Evolutionary conservation across 2,113 vertebrate genomes (phyloP), one percentile per base, ranked within the genome.

Genomic region (Perca fluviatilis): DNA sequence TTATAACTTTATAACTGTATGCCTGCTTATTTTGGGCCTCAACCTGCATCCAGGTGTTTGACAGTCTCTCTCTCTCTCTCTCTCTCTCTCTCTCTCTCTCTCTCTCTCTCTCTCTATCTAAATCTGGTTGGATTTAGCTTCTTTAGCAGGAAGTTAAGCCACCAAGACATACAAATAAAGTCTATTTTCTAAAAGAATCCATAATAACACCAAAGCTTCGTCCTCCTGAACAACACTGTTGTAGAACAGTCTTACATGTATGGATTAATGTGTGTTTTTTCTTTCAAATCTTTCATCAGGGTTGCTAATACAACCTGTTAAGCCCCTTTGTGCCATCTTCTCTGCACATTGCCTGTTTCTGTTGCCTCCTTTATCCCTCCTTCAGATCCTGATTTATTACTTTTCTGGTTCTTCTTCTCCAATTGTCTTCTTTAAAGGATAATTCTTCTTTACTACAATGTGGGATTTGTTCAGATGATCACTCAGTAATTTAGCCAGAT

Each of bases 121-220:
- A 46, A 18, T 25, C 64, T n/a, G 51, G 18, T 54, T 7, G 0
- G 14, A 15, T 50, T 46, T 65, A 21, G 12, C 19, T 25, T 54
- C 10, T 5, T 54, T 14, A 40, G 47, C 5, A 3, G 8, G 36
- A 6, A 21, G 15, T 75, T 57, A 21, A 51, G 64, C 80, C 63
- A 67, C 23, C 25, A 49, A 83, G 14, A 46, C 33, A 72, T 46
- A 18, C 47, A 80, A 57, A 61, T 46, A 63, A 50, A 77, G 74
- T 66, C 27, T 78, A 4, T 53, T 61, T 54, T 65, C 7, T 40
- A 0, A 56, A 63, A 83, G 49, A 71, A 85, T 80, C 69, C 65
- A 83, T 65, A 82, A 56, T 43, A 76, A 23, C 66, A 82, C 61
- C 66, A 72, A 54, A 43, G 40, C 25, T 5, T 70, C 21, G 49